These are phyloP conservation scores for Caenorhabditis doughertyi DNA, from an alignment of 2,888 invertebrate genomes.

Conservation along the genomic window DNA sequence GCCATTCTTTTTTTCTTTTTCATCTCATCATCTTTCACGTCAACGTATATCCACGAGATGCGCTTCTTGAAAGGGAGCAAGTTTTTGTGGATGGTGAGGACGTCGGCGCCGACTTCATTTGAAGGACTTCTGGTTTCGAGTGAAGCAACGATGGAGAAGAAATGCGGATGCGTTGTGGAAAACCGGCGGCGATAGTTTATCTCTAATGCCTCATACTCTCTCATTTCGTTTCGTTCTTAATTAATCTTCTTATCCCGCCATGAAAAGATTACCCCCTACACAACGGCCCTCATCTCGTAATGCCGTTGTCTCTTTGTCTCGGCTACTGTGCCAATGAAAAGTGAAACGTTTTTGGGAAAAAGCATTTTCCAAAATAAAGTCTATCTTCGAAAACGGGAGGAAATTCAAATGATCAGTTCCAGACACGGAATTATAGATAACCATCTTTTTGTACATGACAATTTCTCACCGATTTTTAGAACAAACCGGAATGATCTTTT, in stretches of 20 bases:
- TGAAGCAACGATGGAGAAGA: constrained; percentile 6
- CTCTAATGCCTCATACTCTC: constrained; percentile 3
- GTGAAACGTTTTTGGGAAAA: constrained; percentile 27
- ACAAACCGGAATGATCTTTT: constrained; percentile 12
- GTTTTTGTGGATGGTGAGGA: constrained; percentile 46
- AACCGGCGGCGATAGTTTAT: constrained; percentile 48
- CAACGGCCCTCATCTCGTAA: constrained; percentile 16
- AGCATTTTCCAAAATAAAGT: background rate
- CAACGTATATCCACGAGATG: constrained; percentile 61
- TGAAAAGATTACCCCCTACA: constrained; percentile 28
- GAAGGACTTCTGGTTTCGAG: constrained; percentile 53
- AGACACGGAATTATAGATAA: constrained; percentile 2
- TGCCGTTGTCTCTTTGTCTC: constrained; percentile 50
- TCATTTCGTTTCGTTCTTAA: constrained; percentile 5
- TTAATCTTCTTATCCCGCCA: constrained; percentile 29
- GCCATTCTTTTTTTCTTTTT: background rate
- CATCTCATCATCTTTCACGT: constrained; percentile 33
- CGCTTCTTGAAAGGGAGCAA: constrained; percentile 44
- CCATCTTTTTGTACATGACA: background rate
- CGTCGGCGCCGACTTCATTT: constrained; percentile 30
- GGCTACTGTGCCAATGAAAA: constrained; percentile 32
- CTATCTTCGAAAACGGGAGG: background rate
- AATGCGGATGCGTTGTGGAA: constrained; percentile 59
- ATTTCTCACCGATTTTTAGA: background rate
- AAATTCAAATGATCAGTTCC: background rate